Percentiles rank a stretch among this genome's conserved stretches.
These are phyloP conservation scores for Syrista parreyssii DNA, from an alignment of 2,888 invertebrate genomes.

Conservation along the genomic window DNA sequence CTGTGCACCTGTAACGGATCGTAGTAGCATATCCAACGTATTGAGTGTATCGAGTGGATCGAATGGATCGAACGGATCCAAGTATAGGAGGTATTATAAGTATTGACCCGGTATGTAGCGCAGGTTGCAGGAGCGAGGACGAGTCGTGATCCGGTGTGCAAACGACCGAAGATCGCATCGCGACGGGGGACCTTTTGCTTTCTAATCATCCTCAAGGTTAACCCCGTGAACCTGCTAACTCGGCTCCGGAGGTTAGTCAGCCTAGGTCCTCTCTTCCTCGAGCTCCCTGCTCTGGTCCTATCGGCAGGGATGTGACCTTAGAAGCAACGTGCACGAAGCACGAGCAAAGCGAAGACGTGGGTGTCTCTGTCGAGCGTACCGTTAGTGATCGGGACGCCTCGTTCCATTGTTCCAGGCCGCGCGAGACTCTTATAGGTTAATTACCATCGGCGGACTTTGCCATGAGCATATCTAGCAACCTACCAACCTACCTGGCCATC, in stretches of 20 bases:
- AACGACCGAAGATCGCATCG: constrained; percentile 36
- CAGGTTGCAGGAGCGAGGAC: constrained; percentile 53
- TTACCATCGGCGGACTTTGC: neutral
- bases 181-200: constrained; percentile 58
- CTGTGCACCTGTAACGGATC: constrained; percentile 6
- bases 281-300: neutral
- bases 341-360: constrained; percentile 25
- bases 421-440: neutral
- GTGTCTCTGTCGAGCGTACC: constrained; percentile 6
- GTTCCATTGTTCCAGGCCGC: constrained; percentile 2
- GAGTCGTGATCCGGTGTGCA: constrained; percentile 58
- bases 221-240: constrained; percentile 53
- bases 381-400: constrained; percentile 5
- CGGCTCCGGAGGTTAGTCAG: constrained; percentile 20
- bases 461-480: neutral
- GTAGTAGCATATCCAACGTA: neutral
- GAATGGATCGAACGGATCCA: neutral
- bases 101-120: constrained; percentile 1
- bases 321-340: neutral
- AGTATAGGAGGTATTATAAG: neutral
- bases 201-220: constrained; percentile 65
- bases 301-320: constrained; percentile 27
- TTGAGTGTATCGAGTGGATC: constrained; percentile 1
- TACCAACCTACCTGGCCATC: neutral
- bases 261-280: constrained; percentile 3